Conservation (phyloP, 1,140 invertebrate species). For the Gerris buenoi region DNA sequence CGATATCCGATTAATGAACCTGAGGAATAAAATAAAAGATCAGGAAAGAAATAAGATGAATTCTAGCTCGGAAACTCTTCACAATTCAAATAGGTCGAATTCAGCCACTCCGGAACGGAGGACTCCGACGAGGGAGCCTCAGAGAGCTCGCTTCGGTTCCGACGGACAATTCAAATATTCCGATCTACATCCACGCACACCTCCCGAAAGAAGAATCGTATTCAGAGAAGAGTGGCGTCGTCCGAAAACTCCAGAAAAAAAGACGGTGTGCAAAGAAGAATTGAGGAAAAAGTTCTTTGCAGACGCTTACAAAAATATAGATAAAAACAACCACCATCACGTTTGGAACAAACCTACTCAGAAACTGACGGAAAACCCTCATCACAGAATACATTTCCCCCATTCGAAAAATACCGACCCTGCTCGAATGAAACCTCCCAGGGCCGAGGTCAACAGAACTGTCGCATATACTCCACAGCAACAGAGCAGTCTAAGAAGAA, state of each 20-base stretch:
- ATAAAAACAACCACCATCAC: constrained; percentile 2
- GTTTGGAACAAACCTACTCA: background rate
- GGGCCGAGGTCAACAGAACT: background rate
- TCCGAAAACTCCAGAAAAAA: background rate
- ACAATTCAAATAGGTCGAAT: background rate
- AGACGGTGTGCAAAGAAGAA: constrained; percentile 7
- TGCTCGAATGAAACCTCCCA: background rate
- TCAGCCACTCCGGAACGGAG: constrained; percentile 2
- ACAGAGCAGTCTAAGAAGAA: background rate
- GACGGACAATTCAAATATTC: constrained; percentile 4
- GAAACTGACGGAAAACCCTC: background rate
- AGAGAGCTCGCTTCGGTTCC: background rate
- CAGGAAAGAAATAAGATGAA: background rate
- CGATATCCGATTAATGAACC: constrained; percentile 10
- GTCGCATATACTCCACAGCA: background rate
- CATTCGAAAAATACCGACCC: background rate
- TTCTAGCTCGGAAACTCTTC: constrained; percentile 5
- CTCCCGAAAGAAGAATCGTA: background rate
- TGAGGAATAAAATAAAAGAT: constrained; percentile 4
- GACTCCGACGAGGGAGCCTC: background rate
- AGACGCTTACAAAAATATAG: constrained; percentile 5
- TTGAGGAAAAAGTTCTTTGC: constrained; percentile 8
- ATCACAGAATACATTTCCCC: background rate
- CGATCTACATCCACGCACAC: background rate
- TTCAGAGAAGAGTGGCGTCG: background rate